Percentiles rank a stretch among this genome's conserved stretches.
These are phyloP conservation scores for Papilio machaon DNA, from an alignment of 1,140 invertebrate genomes.

Conservation along the genomic window DNA sequence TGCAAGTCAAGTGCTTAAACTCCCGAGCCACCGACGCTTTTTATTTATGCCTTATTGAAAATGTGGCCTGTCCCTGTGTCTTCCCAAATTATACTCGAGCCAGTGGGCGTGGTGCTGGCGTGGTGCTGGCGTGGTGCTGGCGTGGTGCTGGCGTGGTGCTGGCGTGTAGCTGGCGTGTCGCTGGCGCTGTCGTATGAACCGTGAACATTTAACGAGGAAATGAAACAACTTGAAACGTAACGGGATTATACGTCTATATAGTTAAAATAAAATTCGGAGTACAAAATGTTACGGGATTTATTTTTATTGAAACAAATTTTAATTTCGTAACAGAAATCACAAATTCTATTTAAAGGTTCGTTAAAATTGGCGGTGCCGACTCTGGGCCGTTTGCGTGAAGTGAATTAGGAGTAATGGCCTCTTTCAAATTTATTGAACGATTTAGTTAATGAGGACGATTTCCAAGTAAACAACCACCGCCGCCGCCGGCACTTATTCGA, in stretches of 20 bases:
- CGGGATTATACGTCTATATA: conserved; percentile 1
- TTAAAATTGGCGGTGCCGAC: background rate
- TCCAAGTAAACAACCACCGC: background rate
- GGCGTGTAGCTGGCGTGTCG: background rate
- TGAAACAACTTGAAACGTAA: background rate
- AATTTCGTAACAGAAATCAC: background rate
- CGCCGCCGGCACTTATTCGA: background rate
- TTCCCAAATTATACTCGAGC: too few relatives aligned
- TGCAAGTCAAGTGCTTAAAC: too few relatives aligned
- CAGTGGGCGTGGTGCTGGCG: background rate
- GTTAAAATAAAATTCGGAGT: background rate
- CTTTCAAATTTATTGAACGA: conserved; percentile 15
- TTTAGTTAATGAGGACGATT: conserved; percentile 10
- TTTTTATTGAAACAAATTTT: background rate
- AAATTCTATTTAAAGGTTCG: background rate
- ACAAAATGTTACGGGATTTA: background rate
- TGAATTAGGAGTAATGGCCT: background rate
- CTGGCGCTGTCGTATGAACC: background rate
- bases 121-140: background rate
- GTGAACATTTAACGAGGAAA: conserved; percentile 21
- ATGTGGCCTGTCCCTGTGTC: too few relatives aligned
- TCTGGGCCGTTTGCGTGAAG: background rate
- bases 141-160: too few relatives aligned
- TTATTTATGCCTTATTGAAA: too few relatives aligned
- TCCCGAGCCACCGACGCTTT: too few relatives aligned